Percentiles rank a stretch among this genome's conserved stretches.
Evolutionary conservation across 2,113 vertebrate genomes (phyloP).

Genomic region (Chionodraco myersi): DNA sequence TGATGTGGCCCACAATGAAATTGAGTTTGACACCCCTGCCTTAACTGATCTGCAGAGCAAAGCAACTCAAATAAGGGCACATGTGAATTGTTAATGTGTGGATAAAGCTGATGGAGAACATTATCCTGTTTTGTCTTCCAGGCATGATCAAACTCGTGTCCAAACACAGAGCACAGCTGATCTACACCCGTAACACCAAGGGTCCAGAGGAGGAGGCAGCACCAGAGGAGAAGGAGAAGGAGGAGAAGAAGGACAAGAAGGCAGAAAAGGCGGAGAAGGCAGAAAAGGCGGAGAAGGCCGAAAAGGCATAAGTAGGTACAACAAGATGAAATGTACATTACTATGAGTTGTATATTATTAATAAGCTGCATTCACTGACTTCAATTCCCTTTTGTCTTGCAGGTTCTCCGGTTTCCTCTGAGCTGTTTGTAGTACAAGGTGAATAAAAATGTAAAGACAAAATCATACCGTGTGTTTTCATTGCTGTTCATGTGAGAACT

Average conservation of each 20-base stretch:
- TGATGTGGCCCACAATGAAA: too few species aligned
- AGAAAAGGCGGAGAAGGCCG: slow-evolving; percentile 81
- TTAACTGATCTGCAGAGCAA: background rate
- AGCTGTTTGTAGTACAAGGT: slow-evolving; percentile 73
- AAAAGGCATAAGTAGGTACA: slow-evolving; percentile 87
- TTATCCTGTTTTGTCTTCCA: slow-evolving; percentile 41
- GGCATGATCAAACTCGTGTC: slow-evolving; percentile 98
- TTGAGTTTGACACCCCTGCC: too few species aligned
- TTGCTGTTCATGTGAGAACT: background rate
- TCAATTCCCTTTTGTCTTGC: slow-evolving; percentile 20
- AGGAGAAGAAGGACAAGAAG: background rate
- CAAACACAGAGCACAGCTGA: slow-evolving; percentile 97
- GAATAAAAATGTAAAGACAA: slow-evolving; percentile 77
- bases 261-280: slow-evolving; percentile 53
- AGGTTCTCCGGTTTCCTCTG: slow-evolving; percentile 67
- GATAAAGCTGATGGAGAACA: background rate
- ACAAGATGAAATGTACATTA: too few species aligned
- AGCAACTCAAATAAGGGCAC: background rate
- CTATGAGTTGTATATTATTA: too few species aligned
- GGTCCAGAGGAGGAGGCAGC: slow-evolving; percentile 90
- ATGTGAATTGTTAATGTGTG: background rate
- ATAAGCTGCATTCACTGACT: slow-evolving; percentile 4
- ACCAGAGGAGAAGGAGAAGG: slow-evolving; percentile 70
- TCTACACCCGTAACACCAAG: slow-evolving; percentile 98
- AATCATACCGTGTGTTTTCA: background rate